These are phyloP conservation scores for Menidia beryllina DNA, from an alignment of 2,113 vertebrate species.

Conservation along the genomic window DNA sequence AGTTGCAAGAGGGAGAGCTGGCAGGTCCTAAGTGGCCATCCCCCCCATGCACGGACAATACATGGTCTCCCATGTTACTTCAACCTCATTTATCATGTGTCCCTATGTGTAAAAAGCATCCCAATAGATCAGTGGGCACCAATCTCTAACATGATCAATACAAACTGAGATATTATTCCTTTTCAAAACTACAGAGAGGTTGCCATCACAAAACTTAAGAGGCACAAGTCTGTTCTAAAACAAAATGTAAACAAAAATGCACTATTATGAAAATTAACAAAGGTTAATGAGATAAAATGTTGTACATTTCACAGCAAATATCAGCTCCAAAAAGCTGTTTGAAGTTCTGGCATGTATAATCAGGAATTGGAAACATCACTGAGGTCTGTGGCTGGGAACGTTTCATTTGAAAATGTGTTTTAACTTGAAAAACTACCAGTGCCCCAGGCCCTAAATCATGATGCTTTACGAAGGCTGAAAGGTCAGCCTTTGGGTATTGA, in stretches of 20 bases:
- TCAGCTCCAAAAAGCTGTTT: background rate
- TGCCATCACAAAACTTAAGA: background rate
- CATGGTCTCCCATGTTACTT: constrained; percentile 47
- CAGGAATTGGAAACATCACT: background rate
- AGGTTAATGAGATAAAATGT: constrained; percentile 1
- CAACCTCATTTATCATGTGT: constrained; percentile 58
- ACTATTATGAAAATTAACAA: background rate
- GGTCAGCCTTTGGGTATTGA: constrained; percentile 75
- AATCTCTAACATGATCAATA: constrained; percentile 38
- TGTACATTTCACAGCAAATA: background rate
- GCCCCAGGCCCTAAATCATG: constrained; percentile 49
- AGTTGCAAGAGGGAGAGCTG: constrained; percentile 17
- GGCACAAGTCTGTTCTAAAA: constrained; percentile 5
- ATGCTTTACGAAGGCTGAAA: constrained; percentile 65
- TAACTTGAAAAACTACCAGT: constrained; percentile 30
- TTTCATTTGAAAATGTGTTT: constrained; percentile 25
- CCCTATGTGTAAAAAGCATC: constrained; percentile 51
- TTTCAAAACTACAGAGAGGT: constrained; percentile 14
- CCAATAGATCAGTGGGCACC: constrained; percentile 48
- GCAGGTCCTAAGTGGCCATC: constrained; percentile 41
- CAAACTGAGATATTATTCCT: background rate
- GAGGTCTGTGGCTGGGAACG: background rate
- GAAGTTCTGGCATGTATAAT: background rate
- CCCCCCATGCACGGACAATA: constrained; percentile 46
- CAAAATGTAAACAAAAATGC: background rate